phyloP scores from a whole-genome alignment of 2,888 invertebrate genomes.

The Morinoia aosen region DNA sequence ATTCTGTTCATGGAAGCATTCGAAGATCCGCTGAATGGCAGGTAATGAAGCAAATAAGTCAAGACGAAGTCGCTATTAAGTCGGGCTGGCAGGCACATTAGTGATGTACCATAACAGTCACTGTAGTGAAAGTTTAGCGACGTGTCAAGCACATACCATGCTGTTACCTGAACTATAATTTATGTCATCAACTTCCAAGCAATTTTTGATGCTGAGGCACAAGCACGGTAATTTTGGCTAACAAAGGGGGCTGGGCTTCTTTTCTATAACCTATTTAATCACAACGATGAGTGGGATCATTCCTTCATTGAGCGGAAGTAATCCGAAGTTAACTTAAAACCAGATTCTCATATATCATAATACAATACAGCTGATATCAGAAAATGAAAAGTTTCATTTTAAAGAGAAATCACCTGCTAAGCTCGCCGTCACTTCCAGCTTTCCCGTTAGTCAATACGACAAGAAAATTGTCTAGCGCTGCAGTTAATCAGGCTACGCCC shows the following conservation, averaged over 20 bases:
- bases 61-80: neutral
- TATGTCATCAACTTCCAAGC: neutral
- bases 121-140: neutral
- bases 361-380: neutral
- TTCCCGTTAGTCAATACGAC: slow-evolving; percentile 17
- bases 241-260: neutral
- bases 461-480: slow-evolving; percentile 1
- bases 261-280: neutral
- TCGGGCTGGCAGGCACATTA: neutral
- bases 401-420: neutral
- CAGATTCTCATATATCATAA: neutral
- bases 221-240: neutral
- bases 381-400: neutral
- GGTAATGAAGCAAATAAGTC: neutral
- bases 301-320: neutral
- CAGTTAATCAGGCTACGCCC: neutral
- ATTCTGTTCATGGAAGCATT: neutral
- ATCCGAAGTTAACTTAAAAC: neutral
- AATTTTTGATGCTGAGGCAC: neutral
- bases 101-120: neutral
- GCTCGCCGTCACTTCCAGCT: neutral
- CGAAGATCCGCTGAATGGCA: neutral
- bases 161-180: neutral
- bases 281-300: neutral
- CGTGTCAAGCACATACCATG: neutral